A percentile compares a stretch with the other conserved stretches of the same genome.
Evolutionary conservation across 2,797 vertebrate genomes (phyloP).

Genomic region (Heterohyrax brucei): DNA sequence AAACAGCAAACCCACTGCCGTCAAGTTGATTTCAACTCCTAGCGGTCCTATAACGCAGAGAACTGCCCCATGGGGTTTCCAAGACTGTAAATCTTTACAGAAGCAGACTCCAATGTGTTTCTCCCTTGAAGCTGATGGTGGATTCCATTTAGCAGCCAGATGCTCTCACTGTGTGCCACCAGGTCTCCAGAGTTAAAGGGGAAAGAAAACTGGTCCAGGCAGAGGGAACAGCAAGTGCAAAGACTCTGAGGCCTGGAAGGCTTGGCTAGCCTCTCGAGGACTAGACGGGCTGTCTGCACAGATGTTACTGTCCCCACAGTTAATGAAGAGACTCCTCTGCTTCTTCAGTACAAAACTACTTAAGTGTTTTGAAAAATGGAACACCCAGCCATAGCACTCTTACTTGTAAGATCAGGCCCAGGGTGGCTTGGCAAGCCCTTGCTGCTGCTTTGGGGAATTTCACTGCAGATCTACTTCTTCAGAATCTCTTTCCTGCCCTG

Average conservation of each 20-base stretch:
- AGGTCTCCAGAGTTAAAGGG: too few relatives aligned
- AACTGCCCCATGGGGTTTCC: too few relatives aligned
- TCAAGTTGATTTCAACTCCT: too few relatives aligned
- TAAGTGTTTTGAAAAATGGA: not conserved
- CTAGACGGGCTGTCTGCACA: not conserved
- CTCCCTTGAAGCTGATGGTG: too few relatives aligned
- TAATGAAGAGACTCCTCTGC: not conserved
- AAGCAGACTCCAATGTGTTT: too few relatives aligned
- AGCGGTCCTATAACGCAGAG: too few relatives aligned
- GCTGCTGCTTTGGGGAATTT: not conserved
- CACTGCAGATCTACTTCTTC: not conserved
- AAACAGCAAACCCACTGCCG: too few relatives aligned
- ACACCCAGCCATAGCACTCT: not conserved
- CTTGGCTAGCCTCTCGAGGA: not conserved
- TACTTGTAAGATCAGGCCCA: not conserved
- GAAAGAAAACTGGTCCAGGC: not conserved
- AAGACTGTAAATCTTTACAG: too few relatives aligned
- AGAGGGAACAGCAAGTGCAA: not conserved
- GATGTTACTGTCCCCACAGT: not conserved
- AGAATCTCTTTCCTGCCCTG: not conserved
- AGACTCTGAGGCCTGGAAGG: not conserved
- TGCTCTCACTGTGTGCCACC: too few relatives aligned
- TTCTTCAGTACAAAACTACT: not conserved
- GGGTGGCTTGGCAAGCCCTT: not conserved
- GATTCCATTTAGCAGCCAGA: too few relatives aligned